phyloP scores from a whole-genome alignment of 2,113 vertebrate genomes.

The Corapipo altera region DNA sequence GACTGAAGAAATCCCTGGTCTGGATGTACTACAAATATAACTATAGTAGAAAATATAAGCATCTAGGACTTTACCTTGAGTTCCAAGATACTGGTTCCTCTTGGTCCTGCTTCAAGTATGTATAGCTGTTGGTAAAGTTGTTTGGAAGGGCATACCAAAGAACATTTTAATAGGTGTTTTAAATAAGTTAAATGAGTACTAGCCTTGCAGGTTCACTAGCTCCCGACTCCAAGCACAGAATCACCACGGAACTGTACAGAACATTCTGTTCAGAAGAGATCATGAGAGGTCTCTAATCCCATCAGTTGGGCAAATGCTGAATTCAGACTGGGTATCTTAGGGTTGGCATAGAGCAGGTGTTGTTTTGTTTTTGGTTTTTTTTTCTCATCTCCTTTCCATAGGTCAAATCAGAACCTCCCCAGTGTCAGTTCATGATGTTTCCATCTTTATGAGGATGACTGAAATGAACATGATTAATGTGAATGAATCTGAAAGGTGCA shows the following conservation, averaged over 20 bases:
- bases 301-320: neutral
- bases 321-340: neutral
- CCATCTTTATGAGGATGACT: neutral
- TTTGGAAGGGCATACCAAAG: neutral
- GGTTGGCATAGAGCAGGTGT: neutral
- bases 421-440: neutral
- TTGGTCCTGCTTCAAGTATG: neutral
- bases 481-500: neutral
- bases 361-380: no score
- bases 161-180: neutral
- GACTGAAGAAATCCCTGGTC: neutral
- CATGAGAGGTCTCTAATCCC: neutral
- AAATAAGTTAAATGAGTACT: neutral
- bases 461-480: neutral
- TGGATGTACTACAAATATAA: neutral
- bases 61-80: neutral
- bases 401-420: neutral
- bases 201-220: neutral
- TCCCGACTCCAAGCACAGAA: neutral
- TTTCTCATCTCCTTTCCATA: no score
- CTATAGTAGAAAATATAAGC: neutral
- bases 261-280: neutral
- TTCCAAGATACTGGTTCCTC: neutral
- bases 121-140: neutral
- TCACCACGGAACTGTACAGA: neutral